A percentile compares a stretch with the other conserved stretches of the same genome.
phyloP scores from a whole-genome alignment of 2,888 invertebrate species.

The Orthosia gothica region DNA sequence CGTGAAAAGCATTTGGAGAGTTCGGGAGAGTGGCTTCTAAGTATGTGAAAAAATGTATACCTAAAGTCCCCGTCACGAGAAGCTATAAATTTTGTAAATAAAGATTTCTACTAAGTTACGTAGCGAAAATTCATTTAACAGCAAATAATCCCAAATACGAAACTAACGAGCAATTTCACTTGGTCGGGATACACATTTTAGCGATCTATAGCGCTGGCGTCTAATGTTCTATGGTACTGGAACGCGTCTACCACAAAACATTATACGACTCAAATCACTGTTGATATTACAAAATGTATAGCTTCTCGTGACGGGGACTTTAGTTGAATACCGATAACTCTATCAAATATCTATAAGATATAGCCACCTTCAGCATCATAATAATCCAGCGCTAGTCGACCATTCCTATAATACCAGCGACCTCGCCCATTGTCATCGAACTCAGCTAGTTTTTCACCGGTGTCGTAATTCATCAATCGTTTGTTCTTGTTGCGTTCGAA shows the following conservation, averaged over 20 bases:
- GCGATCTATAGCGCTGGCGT: too few relatives aligned
- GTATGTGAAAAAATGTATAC: neutral
- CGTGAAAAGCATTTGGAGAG: neutral
- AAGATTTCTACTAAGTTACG: too few relatives aligned
- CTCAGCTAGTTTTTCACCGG: conserved; percentile 84
- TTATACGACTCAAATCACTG: too few relatives aligned
- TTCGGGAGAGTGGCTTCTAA: neutral
- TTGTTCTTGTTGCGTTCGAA: conserved; percentile 85
- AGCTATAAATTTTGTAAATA: too few relatives aligned
- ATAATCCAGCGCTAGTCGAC: conserved; percentile 84
- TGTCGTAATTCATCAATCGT: conserved; percentile 79
- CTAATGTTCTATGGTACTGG: too few relatives aligned
- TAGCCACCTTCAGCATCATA: conserved; percentile 85
- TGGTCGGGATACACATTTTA: too few relatives aligned
- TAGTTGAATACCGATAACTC: neutral
- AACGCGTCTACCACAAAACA: too few relatives aligned
- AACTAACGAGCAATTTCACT: too few relatives aligned
- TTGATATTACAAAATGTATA: too few relatives aligned
- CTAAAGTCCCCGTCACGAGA: neutral
- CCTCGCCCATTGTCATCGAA: conserved; percentile 84
- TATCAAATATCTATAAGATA: neutral
- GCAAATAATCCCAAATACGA: too few relatives aligned
- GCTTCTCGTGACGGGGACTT: too few relatives aligned
- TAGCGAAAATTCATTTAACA: too few relatives aligned
- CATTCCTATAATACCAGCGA: conserved; percentile 85